Conservation (phyloP, 2,113 vertebrate species). For the Tetraodon nigroviridis region DNA sequence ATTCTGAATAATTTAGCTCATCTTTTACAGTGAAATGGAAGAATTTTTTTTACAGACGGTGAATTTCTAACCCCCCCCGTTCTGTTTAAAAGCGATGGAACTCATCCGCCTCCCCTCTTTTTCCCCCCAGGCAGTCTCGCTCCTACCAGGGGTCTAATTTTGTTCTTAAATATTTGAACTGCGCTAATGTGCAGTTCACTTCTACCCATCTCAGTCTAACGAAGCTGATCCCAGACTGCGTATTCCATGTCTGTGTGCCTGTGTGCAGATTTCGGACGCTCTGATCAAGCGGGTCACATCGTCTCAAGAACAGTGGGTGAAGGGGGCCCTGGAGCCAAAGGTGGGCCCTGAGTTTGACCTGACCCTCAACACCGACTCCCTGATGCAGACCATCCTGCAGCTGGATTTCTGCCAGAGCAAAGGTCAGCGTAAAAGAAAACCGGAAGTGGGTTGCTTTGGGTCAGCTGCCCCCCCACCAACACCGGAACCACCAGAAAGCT, state of each 20-base stretch:
- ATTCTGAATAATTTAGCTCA: background rate
- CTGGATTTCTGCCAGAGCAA: conserved; percentile 96
- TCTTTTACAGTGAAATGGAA: conserved; percentile 3
- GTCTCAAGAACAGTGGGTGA: conserved; percentile 98
- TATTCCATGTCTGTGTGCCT: conserved; percentile 6
- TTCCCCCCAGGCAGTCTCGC: conserved; percentile 3
- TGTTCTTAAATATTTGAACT: conserved; percentile 49
- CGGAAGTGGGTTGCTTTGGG: too few species aligned
- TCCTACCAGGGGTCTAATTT: conserved; percentile 17
- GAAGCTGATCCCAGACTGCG: background rate
- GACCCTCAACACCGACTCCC: conserved; percentile 86
- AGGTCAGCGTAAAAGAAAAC: conserved; percentile 77
- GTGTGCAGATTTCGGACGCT: conserved; percentile 88
- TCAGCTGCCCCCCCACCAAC: too few species aligned
- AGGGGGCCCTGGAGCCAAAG: conserved; percentile 93
- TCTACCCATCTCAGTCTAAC: conserved; percentile 8
- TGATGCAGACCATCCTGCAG: conserved; percentile 92
- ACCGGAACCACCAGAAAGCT: too few species aligned
- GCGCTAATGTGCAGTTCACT: conserved; percentile 21
- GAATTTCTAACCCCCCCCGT: conserved; percentile 1
- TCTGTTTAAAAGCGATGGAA: background rate
- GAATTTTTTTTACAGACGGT: background rate
- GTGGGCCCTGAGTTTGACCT: conserved; percentile 93
- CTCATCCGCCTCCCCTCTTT: conserved; percentile 4
- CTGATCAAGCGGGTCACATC: conserved; percentile 91